phyloP scores from a whole-genome alignment of 2,888 invertebrate genomes.

The Troilus luridus region DNA sequence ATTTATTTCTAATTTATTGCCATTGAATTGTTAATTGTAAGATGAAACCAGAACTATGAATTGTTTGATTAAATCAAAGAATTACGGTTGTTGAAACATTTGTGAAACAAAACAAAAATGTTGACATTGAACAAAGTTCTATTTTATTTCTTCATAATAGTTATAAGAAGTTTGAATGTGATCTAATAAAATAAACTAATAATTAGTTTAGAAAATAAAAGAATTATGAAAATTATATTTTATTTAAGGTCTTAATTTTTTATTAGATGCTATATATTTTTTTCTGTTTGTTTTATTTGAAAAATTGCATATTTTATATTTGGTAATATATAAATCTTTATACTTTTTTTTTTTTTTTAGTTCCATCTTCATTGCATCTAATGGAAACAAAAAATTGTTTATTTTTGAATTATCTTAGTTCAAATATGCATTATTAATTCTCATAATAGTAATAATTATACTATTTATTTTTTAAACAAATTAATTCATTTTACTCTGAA shows the following conservation, averaged over 20 bases:
- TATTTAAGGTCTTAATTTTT: slow-evolving; percentile 9
- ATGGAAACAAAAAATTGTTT: neutral
- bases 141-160: neutral
- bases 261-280: neutral
- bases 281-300: neutral
- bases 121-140: slow-evolving; percentile 33
- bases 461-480: neutral
- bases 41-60: neutral
- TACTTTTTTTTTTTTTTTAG: neutral
- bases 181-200: slow-evolving; percentile 7
- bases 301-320: neutral
- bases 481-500: neutral
- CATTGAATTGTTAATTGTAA: neutral
- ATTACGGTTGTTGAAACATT: slow-evolving; percentile 15
- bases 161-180: neutral
- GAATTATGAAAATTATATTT: neutral
- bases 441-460: neutral
- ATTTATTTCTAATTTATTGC: neutral
- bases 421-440: neutral
- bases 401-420: neutral
- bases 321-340: too few relatives aligned
- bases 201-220: neutral
- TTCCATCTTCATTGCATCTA: neutral
- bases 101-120: neutral
- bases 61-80: slow-evolving; percentile 30